Base-by-base conservation (phyloP, 2,113 vertebrate species). In the Bujurquina vittata region DNA sequence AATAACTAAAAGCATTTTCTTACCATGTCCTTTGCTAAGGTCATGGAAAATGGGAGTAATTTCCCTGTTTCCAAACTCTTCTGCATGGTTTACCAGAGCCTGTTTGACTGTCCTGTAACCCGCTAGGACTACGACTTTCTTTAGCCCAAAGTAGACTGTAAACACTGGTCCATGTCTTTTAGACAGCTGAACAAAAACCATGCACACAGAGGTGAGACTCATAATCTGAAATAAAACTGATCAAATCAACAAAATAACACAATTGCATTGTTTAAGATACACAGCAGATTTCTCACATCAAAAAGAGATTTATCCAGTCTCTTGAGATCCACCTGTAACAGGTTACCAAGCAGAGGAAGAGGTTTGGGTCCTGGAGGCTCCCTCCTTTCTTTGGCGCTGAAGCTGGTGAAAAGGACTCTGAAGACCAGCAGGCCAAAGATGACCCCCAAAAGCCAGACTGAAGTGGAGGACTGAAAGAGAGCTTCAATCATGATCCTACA, bases 121-220 rank as follows among this genome's bases (percentile, higher is more conserved):
- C 11, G 95, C 91, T 74, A 97, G 84, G 5, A 97, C 95, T 63
- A 97, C 94, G 0, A 87, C 90, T 80, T 94, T 97, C 84, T 92
- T 94, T 7, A 87, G 88, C 22, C 96, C 97, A 46, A 97, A 92
- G 60, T 96, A 82, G 10, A 97, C 84, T 0, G 93, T 97, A 75
- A 96, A 97, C 74, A 98, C 61, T 0, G 92, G 91, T 35, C 96
- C 96, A 5, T 97, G 95, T 87, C 88, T 91, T 90, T 96, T 95
- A 58, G 96, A 96, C 5, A 97, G 93, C 97, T 98, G 80, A 40
- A 77, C 7, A 55, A 37, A 46, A 55, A 2, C 8, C 37, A 69
- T 10, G 7, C 1, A 65, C 14, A 5, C n/a, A 23, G 29, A 46
- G 20, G 23, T 26, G 17, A 73, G 29, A 35, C 1, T 52, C 12